Conservation (phyloP, 2,888 invertebrate species). For the Xylota segnis region DNA sequence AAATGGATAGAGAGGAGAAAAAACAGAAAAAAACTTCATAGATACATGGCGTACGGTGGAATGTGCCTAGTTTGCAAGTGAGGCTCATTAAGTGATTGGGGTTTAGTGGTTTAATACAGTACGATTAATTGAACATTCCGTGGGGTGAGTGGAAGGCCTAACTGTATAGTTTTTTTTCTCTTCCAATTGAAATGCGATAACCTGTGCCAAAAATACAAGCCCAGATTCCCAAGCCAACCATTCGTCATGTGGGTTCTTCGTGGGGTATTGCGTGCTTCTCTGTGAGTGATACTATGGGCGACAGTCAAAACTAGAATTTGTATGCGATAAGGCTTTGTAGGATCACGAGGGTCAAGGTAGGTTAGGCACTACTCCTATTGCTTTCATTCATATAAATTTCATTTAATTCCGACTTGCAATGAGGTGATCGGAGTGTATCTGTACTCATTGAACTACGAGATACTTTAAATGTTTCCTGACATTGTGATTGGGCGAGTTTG, state of each 20-base stretch:
- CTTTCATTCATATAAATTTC: neutral
- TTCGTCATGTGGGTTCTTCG: conserved; percentile 37
- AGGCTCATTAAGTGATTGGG: conserved; percentile 56
- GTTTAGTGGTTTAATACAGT: conserved; percentile 38
- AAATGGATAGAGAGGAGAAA: conserved; percentile 22
- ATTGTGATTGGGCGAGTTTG: neutral
- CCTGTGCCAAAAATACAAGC: neutral
- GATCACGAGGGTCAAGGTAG: conserved; percentile 16
- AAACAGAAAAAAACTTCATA: conserved; percentile 43
- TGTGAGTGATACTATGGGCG: neutral
- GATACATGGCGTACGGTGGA: conserved; percentile 31
- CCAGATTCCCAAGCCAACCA: neutral
- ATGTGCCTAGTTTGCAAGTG: conserved; percentile 71
- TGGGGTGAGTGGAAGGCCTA: conserved; percentile 11
- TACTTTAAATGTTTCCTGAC: neutral
- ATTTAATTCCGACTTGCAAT: neutral
- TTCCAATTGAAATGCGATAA: neutral
- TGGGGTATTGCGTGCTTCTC: conserved; percentile 24
- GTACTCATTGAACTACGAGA: conserved; percentile 6
- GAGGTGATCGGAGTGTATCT: conserved; percentile 15
- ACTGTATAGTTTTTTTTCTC: neutral
- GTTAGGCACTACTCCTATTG: neutral
- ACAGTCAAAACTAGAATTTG: conserved; percentile 7
- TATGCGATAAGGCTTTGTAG: conserved; percentile 1
- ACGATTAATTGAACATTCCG: neutral